phyloP scores from a whole-genome alignment of 2,888 invertebrate genomes.

The Xestoiulus laeticollis region DNA sequence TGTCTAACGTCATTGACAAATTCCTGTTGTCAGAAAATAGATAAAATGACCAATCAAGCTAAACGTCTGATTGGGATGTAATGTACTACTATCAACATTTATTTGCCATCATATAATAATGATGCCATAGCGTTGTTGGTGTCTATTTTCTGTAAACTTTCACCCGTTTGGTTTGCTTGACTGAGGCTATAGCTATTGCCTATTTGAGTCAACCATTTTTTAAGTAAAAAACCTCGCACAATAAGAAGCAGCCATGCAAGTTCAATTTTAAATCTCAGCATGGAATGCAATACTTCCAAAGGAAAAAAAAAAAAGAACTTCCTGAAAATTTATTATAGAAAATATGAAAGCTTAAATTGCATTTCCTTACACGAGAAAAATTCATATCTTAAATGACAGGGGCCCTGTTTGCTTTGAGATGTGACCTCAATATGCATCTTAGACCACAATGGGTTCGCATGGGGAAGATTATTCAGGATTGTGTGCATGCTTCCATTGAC shows the following conservation, averaged over 20 bases:
- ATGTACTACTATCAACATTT: not conserved
- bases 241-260: conserved; percentile 1
- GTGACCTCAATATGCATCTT: conserved; percentile 9
- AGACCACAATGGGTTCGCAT: not conserved
- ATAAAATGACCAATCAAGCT: not conserved
- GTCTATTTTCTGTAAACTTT: not conserved
- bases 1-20: not conserved
- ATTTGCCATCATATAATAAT: not conserved
- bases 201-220: not conserved
- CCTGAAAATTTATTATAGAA: conserved; percentile 1
- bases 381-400: conserved; percentile 9
- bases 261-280: conserved; percentile 9
- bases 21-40: not conserved
- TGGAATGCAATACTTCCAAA: not conserved
- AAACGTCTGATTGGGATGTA: not conserved
- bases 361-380: not conserved
- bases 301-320: not conserved
- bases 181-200: not conserved
- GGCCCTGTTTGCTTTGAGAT: not conserved
- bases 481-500: not conserved
- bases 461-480: not conserved
- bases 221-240: not conserved
- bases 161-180: not conserved
- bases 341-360: conserved; percentile 9
- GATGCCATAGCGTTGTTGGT: not conserved